These are phyloP conservation scores for Rhabdophis nuchalis DNA, from an alignment of 2,797 vertebrate species.

Conservation along the genomic window DNA sequence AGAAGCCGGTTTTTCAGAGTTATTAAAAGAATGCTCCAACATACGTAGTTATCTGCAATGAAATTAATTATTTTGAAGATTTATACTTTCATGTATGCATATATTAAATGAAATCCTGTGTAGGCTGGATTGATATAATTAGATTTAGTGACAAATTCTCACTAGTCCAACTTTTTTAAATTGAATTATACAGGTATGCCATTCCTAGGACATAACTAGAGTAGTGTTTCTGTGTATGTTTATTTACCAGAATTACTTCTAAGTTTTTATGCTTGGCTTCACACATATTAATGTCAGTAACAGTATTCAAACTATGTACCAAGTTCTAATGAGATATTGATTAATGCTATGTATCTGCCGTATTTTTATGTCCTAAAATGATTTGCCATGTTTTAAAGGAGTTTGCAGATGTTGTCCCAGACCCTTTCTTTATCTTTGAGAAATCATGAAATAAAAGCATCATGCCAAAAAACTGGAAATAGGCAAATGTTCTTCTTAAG, in stretches of 20 bases:
- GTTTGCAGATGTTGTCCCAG: neutral
- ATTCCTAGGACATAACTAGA: neutral
- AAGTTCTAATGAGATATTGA: neutral
- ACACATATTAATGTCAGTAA: conserved; percentile 37
- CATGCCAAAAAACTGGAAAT: neutral
- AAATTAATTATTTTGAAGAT: conserved; percentile 59
- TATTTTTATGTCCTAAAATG: neutral
- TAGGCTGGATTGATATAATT: neutral
- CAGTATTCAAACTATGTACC: neutral
- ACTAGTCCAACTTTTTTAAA: neutral
- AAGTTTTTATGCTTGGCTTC: conserved; percentile 46
- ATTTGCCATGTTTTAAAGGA: neutral
- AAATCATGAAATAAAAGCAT: neutral
- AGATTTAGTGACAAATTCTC: neutral
- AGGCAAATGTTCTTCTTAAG: neutral
- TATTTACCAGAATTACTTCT: conserved; percentile 26
- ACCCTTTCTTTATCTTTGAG: neutral
- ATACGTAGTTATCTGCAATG: conserved; percentile 55
- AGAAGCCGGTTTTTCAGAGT: conserved; percentile 53
- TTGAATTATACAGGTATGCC: conserved; percentile 21
- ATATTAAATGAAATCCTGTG: neutral
- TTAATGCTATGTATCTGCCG: neutral
- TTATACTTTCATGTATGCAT: conserved; percentile 33
- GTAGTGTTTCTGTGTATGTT: conserved; percentile 29
- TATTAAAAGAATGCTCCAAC: conserved; percentile 67